These are phyloP conservation scores for Nephotettix cincticeps DNA, from an alignment of 1,140 invertebrate genomes.

Conservation along the genomic window DNA sequence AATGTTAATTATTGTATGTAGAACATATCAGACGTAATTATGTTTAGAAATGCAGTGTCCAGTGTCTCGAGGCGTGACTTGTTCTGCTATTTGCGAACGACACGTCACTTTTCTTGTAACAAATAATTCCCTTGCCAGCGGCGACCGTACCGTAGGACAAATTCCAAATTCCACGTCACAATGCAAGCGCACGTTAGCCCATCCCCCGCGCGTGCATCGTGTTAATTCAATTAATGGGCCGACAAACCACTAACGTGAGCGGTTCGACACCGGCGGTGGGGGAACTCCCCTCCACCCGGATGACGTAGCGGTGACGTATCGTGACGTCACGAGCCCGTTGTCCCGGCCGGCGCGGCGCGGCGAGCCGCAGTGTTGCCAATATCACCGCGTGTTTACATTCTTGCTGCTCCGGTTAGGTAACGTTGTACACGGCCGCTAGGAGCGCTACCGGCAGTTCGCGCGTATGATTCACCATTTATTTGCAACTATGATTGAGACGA, in stretches of 20 bases:
- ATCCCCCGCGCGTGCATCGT: neutral
- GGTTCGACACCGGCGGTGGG: neutral
- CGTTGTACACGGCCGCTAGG: neutral
- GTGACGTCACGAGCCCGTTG: slow-evolving; percentile 23
- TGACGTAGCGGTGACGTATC: neutral
- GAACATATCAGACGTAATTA: too few relatives aligned
- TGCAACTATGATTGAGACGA: too few relatives aligned
- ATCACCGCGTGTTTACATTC: slow-evolving; percentile 14
- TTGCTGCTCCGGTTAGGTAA: neutral
- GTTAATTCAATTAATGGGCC: slow-evolving; percentile 1
- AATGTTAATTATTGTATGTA: too few relatives aligned
- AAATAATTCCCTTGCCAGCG: too few relatives aligned
- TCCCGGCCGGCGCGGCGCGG: neutral
- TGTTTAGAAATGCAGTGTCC: too few relatives aligned
- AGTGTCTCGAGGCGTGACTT: too few relatives aligned
- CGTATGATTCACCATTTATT: neutral
- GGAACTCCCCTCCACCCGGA: neutral
- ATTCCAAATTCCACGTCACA: too few relatives aligned
- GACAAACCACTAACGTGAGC: neutral
- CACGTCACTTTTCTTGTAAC: too few relatives aligned
- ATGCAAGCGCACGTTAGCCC: too few relatives aligned
- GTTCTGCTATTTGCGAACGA: too few relatives aligned
- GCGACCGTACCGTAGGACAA: too few relatives aligned
- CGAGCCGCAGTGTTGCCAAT: slow-evolving; percentile 22
- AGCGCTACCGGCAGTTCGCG: neutral